Conservation (phyloP, 2,888 invertebrate genomes). For the Callyntrura sp. region DNA sequence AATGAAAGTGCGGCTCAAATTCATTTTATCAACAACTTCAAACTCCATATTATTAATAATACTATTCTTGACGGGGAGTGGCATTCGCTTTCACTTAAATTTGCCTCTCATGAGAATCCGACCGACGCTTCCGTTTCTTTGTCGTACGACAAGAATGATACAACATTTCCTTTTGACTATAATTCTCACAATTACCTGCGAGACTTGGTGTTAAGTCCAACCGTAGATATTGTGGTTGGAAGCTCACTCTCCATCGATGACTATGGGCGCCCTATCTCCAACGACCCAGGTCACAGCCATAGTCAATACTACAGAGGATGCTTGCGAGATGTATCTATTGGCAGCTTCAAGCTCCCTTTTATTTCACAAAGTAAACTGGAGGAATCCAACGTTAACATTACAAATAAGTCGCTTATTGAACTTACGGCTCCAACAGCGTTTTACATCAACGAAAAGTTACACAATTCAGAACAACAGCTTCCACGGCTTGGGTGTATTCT, state of each 20-base stretch:
- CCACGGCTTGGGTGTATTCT: slow-evolving; percentile 90
- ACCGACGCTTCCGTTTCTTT: background rate
- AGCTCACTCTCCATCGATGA: slow-evolving; percentile 73
- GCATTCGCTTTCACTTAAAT: slow-evolving; percentile 72
- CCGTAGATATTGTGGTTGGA: slow-evolving; percentile 79
- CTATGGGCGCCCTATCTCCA: background rate
- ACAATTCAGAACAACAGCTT: slow-evolving; percentile 11
- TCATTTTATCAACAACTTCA: slow-evolving; percentile 22
- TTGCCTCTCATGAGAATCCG: slow-evolving; percentile 1
- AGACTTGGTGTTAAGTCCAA: slow-evolving; percentile 66
- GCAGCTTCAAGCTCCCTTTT: slow-evolving; percentile 93
- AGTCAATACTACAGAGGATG: slow-evolving; percentile 90
- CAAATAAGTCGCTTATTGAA: slow-evolving; percentile 72
- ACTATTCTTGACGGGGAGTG: slow-evolving; percentile 67
- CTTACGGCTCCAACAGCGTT: slow-evolving; percentile 82
- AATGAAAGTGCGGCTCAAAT: slow-evolving; percentile 43
- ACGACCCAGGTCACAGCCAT: slow-evolving; percentile 70
- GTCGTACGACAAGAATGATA: slow-evolving; percentile 13
- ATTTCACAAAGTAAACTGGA: slow-evolving; percentile 90
- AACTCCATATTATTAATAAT: background rate
- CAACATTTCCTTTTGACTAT: slow-evolving; percentile 1
- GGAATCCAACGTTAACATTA: slow-evolving; percentile 79
- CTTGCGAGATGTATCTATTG: slow-evolving; percentile 94
- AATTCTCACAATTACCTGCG: slow-evolving; percentile 61
- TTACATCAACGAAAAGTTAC: slow-evolving; percentile 78